phyloP scores from a whole-genome alignment of 1,140 invertebrate species.

The Stegodyphus mimosarum region DNA sequence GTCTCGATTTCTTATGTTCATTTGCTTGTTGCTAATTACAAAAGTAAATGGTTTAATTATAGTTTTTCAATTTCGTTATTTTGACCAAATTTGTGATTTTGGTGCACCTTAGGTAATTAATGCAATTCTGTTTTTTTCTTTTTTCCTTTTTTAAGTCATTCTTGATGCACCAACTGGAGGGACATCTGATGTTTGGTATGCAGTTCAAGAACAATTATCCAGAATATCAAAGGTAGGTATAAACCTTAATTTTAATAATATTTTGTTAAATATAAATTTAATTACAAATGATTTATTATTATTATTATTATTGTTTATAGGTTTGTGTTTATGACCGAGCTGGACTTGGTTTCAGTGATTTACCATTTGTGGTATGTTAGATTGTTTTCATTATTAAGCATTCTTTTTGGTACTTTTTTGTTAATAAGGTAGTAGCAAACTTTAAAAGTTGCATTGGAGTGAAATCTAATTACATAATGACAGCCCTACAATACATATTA shows the following conservation, averaged over 20 bases:
- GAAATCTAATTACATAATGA: too few species aligned
- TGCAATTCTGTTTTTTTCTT: background rate
- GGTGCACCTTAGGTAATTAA: background rate
- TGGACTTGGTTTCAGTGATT: constrained; percentile 44
- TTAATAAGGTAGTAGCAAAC: too few species aligned
- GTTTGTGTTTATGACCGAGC: constrained; percentile 58
- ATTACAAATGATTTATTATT: background rate
- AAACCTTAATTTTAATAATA: background rate
- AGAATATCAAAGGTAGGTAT: constrained; percentile 37
- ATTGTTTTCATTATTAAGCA: too few species aligned
- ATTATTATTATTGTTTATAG: constrained; percentile 1
- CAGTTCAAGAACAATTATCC: constrained; percentile 22
- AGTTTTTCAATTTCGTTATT: too few species aligned
- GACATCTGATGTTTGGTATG: constrained; percentile 48
- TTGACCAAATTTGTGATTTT: too few species aligned
- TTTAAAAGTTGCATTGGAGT: too few species aligned
- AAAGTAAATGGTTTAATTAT: too few species aligned
- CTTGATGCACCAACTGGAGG: constrained; percentile 49
- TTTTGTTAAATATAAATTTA: constrained; percentile 1
- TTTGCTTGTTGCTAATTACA: too few species aligned
- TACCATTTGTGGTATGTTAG: constrained; percentile 36
- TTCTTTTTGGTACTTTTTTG: too few species aligned
- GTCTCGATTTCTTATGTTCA: too few species aligned
- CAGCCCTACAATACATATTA: too few species aligned
- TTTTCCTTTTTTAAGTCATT: constrained; percentile 44